Percentiles rank a stretch among this genome's conserved stretches.
phyloP scores from a whole-genome alignment of 2,797 vertebrate genomes.

The Sebastes vulpes region DNA sequence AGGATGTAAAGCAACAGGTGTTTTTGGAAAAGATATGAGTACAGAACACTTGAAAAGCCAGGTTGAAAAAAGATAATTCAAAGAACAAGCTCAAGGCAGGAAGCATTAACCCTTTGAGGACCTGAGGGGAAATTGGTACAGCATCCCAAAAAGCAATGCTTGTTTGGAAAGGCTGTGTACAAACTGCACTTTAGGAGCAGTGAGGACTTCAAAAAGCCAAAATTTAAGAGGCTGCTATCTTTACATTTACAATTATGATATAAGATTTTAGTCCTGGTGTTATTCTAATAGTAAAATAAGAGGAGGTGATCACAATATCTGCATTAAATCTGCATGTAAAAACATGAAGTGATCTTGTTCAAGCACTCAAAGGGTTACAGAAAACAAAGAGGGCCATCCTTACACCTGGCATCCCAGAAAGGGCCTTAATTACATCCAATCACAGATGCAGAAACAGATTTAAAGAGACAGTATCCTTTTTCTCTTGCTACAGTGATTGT shows the following conservation, averaged over 20 bases:
- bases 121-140: slow-evolving; percentile 47
- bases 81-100: slow-evolving; percentile 85
- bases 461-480: slow-evolving; percentile 93
- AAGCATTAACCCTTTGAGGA: slow-evolving; percentile 89
- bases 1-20: slow-evolving; percentile 85
- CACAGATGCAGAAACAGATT: slow-evolving; percentile 81
- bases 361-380: slow-evolving; percentile 91
- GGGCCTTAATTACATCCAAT: slow-evolving; percentile 69
- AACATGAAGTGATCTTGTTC: slow-evolving; percentile 44
- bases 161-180: neutral
- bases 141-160: slow-evolving; percentile 3
- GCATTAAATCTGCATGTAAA: slow-evolving; percentile 38
- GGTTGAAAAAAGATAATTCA: slow-evolving; percentile 74
- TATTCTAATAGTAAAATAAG: slow-evolving; percentile 6
- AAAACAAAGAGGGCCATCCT: slow-evolving; percentile 84
- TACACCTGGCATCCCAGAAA: slow-evolving; percentile 82
- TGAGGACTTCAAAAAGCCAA: slow-evolving; percentile 1
- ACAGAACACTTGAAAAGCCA: slow-evolving; percentile 89
- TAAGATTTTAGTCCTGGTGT: neutral
- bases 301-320: slow-evolving; percentile 13
- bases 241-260: slow-evolving; percentile 23
- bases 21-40: slow-evolving; percentile 76
- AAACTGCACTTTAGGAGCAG: slow-evolving; percentile 28
- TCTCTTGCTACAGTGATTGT: slow-evolving; percentile 74
- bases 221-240: slow-evolving; percentile 9